These are phyloP conservation scores for Hyposoter didymator DNA, from an alignment of 2,888 invertebrate genomes.

Conservation along the genomic window DNA sequence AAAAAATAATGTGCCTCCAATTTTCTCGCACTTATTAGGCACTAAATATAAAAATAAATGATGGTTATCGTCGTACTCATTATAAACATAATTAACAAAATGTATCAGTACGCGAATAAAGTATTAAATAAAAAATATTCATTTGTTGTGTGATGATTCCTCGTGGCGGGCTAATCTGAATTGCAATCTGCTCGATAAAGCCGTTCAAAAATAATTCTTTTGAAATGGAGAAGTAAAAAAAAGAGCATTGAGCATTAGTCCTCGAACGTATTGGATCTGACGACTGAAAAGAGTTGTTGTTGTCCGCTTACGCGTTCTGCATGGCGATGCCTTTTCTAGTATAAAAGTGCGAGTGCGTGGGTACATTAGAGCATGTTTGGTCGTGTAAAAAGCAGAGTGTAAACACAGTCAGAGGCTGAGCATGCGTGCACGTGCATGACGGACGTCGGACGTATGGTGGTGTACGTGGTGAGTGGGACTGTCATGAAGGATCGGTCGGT, in stretches of 20 bases:
- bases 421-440: conserved; percentile 4
- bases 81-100: not conserved
- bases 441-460: not conserved
- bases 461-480: conserved; percentile 15
- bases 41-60: not conserved
- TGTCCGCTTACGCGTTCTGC: conserved; percentile 9
- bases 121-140: not conserved
- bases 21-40: not conserved
- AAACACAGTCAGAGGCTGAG: conserved; percentile 15
- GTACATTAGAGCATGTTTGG: conserved; percentile 11
- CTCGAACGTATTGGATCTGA: conserved; percentile 3
- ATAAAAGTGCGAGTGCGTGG: conserved; percentile 20
- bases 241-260: not conserved
- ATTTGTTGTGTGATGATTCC: not conserved
- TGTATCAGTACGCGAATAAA: not conserved
- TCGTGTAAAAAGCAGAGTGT: conserved; percentile 11
- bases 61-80: not conserved
- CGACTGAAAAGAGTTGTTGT: not conserved
- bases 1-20: not conserved
- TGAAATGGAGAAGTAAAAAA: not conserved
- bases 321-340: conserved; percentile 8
- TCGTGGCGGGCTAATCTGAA: not conserved
- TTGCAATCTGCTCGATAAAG: not conserved
- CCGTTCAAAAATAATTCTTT: not conserved
- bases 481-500: not conserved